Base-by-base conservation (phyloP, 1,140 invertebrate genomes). In the Drosophila arawakana region DNA sequence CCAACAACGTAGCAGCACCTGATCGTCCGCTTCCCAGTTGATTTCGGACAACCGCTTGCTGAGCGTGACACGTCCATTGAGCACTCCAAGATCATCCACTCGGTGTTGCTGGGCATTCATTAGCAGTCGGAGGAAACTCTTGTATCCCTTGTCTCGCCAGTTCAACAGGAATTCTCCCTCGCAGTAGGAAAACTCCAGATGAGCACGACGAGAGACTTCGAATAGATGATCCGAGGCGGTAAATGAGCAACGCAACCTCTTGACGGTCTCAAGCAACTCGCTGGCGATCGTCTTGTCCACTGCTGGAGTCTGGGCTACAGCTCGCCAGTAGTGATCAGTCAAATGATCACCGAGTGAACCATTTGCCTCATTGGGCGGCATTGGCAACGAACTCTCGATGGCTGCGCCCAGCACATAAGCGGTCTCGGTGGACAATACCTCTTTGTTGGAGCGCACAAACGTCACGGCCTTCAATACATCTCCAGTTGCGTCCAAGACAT, bases 111-210 rank as follows among this genome's bases (percentile, higher is more conserved):
- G 59, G 43, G 62, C 50, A 61, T 76, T 93, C 88, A 94, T 93
- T 67, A 96, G 90, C 21, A 95, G 52, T 78, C 95, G 92, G n/a
- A 96, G 92, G 62, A 96, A 82, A 25, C 91, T 94, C 70, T 84
- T 93, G 75, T 93, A 96, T 25, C 95, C 95, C 66, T 92, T 93
- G 13, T 92, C 84, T 66, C 94, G 95, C 95, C 95, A 96, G 82
- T 94, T 93, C 1, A 94, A 91, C 10, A 93, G 54, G 18, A 76
- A 73, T 91, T 95, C 93, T 3, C 95, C 95, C 18, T 93, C 93
- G 76, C 94, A 94, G 2, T 91, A 78, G 78, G 91, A 81, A 79
- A 94, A 95, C 30, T 94, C 92, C 2, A 73, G 25, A 25, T 93
- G 90, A 15, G 93, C 93, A 49, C 83, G 92, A 0, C 93, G 92